Evolutionary conservation across 2,797 vertebrate genomes (phyloP), one percentile per base, ranked within the genome.

Genomic region (Falco columbarius): DNA sequence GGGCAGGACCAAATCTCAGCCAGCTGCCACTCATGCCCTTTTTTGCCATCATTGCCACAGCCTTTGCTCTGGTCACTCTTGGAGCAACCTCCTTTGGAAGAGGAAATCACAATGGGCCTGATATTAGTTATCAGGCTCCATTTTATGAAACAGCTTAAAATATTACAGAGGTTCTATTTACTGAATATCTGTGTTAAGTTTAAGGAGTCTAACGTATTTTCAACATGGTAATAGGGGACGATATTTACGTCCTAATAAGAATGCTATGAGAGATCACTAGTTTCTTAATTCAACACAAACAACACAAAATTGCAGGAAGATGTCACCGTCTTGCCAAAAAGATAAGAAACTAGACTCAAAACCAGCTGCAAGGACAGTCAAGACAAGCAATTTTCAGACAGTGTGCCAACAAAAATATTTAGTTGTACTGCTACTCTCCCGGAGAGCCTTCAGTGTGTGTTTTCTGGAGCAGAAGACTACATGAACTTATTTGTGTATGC

Each of bases 1-100:
- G 17, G 4, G 19, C 46, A 86, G 72, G 7, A 70, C 30, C 1
- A 0, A 0, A 23, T 11, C 6, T 51, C 65, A 84, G 59, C 4
- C 61, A 75, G 51, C 34, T 73, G 63, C 32, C 38, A 8, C 27
- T 67, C 1, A 0, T 47, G 38, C 21, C 19, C 6, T 49, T 7
- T 89, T 63, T 42, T 21, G 20, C 13, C 3, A 1, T 34, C 24
- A 32, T 4, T 36, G 44, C 18, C 16, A 46, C n/a, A 80, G 23
- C 32, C 6, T 16, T 67, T 74, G 20, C 34, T 85, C 55, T 52
- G 12, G 3, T 14, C 70, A 14, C 56, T 30, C 49, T 29, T 42
- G 8, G 15, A 70, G 44, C 34, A 85, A 30, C 4, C 26, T 58
- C 27, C 52, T 82, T 91, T 42, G 24, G 38, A 81, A 89, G 30